phyloP scores from a whole-genome alignment of 2,113 vertebrate genomes.

The Malurus melanocephalus region DNA sequence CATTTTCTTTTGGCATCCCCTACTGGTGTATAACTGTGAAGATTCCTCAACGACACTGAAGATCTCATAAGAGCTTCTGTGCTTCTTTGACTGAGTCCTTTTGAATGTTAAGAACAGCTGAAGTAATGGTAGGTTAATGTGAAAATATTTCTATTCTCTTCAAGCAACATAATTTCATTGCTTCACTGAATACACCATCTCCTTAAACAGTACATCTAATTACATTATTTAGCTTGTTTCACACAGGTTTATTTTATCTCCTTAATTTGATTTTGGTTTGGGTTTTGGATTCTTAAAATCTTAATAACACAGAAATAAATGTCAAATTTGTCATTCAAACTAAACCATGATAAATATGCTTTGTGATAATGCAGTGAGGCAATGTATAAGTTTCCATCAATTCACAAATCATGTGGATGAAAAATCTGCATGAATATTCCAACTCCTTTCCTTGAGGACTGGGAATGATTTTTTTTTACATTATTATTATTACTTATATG shows the following conservation, averaged over 20 bases:
- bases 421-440: neutral
- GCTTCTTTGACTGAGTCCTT: neutral
- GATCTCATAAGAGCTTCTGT: neutral
- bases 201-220: neutral
- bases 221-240: neutral
- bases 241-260: neutral
- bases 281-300: neutral
- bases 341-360: neutral
- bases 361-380: neutral
- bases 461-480: neutral
- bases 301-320: neutral
- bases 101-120: neutral
- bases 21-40: neutral
- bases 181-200: neutral
- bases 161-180: neutral
- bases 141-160: neutral
- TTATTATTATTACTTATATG: neutral
- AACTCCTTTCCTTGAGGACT: neutral
- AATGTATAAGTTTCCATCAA: neutral
- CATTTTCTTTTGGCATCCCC: slow-evolving; percentile 22
- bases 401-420: neutral
- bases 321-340: neutral
- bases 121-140: neutral
- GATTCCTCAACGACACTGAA: neutral
- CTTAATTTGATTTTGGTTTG: neutral